phyloP scores from a whole-genome alignment of 2,113 vertebrate genomes.

The Cebidichthys violaceus region DNA sequence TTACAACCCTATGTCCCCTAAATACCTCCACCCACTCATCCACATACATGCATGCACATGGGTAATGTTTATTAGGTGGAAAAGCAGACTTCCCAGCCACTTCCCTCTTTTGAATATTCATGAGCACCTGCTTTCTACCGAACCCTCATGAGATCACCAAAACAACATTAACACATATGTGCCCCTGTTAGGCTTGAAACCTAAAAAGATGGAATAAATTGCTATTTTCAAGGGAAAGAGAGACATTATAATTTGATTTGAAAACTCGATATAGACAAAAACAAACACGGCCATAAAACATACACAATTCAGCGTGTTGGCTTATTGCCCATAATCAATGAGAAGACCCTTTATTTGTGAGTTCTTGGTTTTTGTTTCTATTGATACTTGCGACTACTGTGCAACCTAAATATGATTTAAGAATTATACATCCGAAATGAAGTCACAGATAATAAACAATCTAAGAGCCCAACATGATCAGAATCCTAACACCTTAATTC shows the following conservation, averaged over 20 bases:
- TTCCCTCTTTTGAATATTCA: conserved; percentile 72
- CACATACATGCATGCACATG: conserved; percentile 22
- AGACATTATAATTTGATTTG: neutral
- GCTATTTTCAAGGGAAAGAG: neutral
- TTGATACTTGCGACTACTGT: too few relatives aligned
- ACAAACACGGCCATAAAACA: too few relatives aligned
- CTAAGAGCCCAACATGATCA: too few relatives aligned
- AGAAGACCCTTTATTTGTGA: too few relatives aligned
- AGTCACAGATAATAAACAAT: too few relatives aligned
- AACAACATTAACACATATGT: conserved; percentile 23
- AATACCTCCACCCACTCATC: neutral
- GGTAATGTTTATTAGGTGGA: conserved; percentile 47
- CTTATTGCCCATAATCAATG: too few relatives aligned
- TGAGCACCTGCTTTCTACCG: conserved; percentile 72
- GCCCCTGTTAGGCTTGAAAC: neutral
- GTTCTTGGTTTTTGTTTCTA: too few relatives aligned
- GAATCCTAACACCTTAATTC: too few relatives aligned
- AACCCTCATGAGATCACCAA: conserved; percentile 46
- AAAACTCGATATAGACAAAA: neutral
- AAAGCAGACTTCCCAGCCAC: conserved; percentile 58
- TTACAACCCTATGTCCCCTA: neutral
- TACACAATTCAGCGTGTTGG: too few relatives aligned
- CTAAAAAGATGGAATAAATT: neutral
- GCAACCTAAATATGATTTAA: too few relatives aligned
- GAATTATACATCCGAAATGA: too few relatives aligned